phyloP scores from a whole-genome alignment of 2,797 vertebrate species.

The Phoebastria nigripes region DNA sequence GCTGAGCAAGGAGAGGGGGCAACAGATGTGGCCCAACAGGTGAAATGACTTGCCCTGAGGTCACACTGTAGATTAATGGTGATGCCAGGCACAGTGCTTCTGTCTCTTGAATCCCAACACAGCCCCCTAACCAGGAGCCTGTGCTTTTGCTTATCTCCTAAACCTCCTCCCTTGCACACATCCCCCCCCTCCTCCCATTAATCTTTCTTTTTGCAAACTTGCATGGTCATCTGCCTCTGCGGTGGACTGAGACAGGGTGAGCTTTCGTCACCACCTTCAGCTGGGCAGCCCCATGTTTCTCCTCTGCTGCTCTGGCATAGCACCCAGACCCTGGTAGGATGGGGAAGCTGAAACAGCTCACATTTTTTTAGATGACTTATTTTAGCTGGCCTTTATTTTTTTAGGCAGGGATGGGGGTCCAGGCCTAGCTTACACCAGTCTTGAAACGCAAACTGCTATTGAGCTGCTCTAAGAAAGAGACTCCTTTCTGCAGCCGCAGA shows the following conservation, averaged over 20 bases:
- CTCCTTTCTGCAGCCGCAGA: neutral
- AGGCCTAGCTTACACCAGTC: neutral
- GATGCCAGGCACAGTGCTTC: neutral
- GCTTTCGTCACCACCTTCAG: neutral
- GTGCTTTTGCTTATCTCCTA: neutral
- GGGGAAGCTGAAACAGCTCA: neutral
- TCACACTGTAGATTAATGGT: neutral
- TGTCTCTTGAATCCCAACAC: neutral
- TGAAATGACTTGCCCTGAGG: neutral
- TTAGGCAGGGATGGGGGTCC: neutral
- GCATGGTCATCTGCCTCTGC: rapidly evolving
- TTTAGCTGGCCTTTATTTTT: neutral
- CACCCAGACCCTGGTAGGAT: neutral
- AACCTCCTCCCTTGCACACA: neutral
- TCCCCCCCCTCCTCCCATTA: rapidly evolving
- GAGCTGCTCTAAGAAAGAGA: neutral
- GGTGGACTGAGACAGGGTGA: neutral
- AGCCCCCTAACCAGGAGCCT: neutral
- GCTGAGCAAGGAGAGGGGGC: neutral
- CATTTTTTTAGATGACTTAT: neutral
- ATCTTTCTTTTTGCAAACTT: neutral
- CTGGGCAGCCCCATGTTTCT: neutral
- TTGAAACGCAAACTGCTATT: neutral
- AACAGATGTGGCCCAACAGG: neutral
- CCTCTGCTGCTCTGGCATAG: neutral